Evolutionary conservation across 2,113 vertebrate species (phyloP), one percentile per base, ranked within the genome.

Genomic region (Anser cygnoides): DNA sequence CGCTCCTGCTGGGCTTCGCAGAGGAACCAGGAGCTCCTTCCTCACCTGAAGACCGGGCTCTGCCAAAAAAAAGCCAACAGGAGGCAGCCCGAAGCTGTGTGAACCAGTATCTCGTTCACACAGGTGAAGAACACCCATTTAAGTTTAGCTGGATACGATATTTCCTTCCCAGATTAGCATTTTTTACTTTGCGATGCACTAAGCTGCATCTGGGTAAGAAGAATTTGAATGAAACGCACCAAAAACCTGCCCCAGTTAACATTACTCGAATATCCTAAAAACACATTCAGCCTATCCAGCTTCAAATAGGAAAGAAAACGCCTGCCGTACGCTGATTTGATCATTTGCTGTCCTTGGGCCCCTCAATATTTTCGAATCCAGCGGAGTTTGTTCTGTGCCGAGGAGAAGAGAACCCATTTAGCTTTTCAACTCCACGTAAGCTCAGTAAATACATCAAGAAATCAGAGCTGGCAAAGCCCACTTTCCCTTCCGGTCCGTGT

Each of bases 401-500:
- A 87, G 18, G 22, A 54, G 57, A 63, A 91, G 83, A 94, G 79
- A 83, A 85, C 21, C 62, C 72, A 88, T 94, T 95, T 50, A 86
- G 86, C 59, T 81, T 86, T 76, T 66, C 63, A 20, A 35, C 54
- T 79, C 21, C 1, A 11, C n/a, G 31, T 46, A 81, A 88, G 44
- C 23, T 81, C 86, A 83, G 63, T 50, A 92, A 86, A 90, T 74
- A 74, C 92, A 83, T 62, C 66, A 75, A 57, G 50, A 70, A 71
- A 62, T 77, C 2, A 1, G 26, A 71, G 41, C 67, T 74, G 23
- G 74, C 86, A 94, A 67, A 39, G 66, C 26, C 2, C 10, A 2
- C 55, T 93, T 90, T 19, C 65, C 39, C 55, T 67, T 58, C 67
- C 50, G 76, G 23, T 58, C 55, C 14, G 0, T 28, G n/a, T 54